Percentiles rank a stretch among this genome's conserved stretches.
phyloP scores from a whole-genome alignment of 2,797 vertebrate genomes.

The Jordanella pulchra region DNA sequence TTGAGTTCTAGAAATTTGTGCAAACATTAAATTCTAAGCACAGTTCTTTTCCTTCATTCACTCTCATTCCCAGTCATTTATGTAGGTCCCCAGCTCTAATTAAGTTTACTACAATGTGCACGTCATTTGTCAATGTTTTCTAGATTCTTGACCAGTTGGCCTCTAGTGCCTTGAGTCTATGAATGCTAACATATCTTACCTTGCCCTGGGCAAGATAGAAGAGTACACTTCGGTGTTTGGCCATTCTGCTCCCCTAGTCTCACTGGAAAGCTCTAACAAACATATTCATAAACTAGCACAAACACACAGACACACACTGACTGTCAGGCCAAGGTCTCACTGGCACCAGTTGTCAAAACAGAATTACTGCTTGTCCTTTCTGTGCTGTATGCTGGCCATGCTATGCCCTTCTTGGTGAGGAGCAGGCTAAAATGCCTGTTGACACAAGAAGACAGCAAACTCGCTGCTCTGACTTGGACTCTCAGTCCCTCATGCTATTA shows the following conservation, averaged over 20 bases:
- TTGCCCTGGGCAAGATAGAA: slow-evolving; percentile 76
- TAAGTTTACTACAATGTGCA: slow-evolving; percentile 54
- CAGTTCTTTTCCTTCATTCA: slow-evolving; percentile 29
- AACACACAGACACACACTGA: slow-evolving; percentile 40
- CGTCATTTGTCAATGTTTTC: slow-evolving; percentile 63
- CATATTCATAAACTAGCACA: slow-evolving; percentile 50
- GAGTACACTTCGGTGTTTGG: slow-evolving; percentile 65
- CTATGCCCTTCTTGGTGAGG: slow-evolving; percentile 66
- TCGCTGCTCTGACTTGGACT: slow-evolving; percentile 41
- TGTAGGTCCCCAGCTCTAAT: slow-evolving; percentile 49
- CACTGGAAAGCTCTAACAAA: slow-evolving; percentile 63
- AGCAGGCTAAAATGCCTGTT: slow-evolving; percentile 64
- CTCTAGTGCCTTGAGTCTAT: slow-evolving; percentile 66
- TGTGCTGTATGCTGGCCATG: slow-evolving; percentile 65
- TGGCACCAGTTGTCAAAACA: slow-evolving; percentile 77
- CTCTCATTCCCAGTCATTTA: slow-evolving; percentile 28
- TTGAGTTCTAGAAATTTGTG: background rate
- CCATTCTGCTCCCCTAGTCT: slow-evolving; percentile 59
- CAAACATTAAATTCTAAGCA: background rate
- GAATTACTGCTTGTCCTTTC: slow-evolving; percentile 70
- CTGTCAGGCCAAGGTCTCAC: slow-evolving; percentile 60
- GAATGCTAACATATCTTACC: slow-evolving; percentile 74
- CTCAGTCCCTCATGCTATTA: slow-evolving; percentile 47
- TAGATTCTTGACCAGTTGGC: slow-evolving; percentile 61
- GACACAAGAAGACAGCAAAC: slow-evolving; percentile 65